A percentile compares a stretch with the other conserved stretches of the same genome.
These are phyloP conservation scores for Arge pagana DNA, from an alignment of 2,888 invertebrate species.

Conservation along the genomic window DNA sequence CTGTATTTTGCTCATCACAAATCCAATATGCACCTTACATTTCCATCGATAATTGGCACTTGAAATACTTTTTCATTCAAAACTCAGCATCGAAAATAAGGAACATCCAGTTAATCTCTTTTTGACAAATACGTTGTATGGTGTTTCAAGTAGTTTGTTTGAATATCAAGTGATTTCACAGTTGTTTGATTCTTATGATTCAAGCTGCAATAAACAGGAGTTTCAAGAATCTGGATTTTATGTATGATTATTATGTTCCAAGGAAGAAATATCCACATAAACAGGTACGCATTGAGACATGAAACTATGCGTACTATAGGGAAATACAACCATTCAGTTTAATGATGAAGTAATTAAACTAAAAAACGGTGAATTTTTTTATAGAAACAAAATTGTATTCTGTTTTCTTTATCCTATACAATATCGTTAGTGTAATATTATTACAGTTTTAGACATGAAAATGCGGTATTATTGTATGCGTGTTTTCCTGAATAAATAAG, in stretches of 20 bases:
- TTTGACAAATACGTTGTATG: too few species aligned
- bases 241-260: too few species aligned
- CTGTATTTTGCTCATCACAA: too few species aligned
- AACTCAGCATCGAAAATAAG: too few species aligned
- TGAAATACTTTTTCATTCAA: not conserved
- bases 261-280: too few species aligned
- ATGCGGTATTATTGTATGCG: conserved; percentile 20
- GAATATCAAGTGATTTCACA: too few species aligned
- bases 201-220: too few species aligned
- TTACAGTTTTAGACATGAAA: conserved; percentile 17
- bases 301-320: conserved; percentile 12
- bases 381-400: conserved; percentile 20
- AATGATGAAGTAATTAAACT: conserved; percentile 14
- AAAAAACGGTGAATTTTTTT: conserved; percentile 8
- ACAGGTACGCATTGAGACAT: too few species aligned
- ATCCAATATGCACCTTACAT: conserved; percentile 20
- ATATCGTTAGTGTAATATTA: conserved; percentile 18
- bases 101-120: too few species aligned
- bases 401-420: conserved; percentile 17
- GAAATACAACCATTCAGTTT: conserved; percentile 1
- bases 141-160: too few species aligned
- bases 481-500: conserved; percentile 16
- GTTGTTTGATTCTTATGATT: too few species aligned
- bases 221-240: too few species aligned
- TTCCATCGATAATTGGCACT: not conserved